These are phyloP conservation scores for Neogale vison DNA, from an alignment of 2,113 vertebrate species.

Conservation along the genomic window DNA sequence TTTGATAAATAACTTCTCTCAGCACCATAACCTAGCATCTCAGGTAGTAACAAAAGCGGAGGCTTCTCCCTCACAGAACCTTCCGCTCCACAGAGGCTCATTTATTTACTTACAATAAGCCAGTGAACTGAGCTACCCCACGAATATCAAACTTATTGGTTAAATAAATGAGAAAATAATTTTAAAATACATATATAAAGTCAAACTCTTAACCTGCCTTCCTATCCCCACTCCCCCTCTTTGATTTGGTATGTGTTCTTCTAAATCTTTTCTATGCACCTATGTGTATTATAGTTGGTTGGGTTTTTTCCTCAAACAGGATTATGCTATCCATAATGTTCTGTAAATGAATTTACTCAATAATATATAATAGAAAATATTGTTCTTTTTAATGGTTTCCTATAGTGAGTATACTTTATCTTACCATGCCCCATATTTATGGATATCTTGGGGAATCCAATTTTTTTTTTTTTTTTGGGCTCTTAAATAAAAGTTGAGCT, in stretches of 20 bases:
- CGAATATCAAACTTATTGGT: not conserved
- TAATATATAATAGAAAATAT: not conserved
- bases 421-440: not conserved
- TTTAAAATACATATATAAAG: not conserved
- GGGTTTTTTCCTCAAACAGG: not conserved
- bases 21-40: not conserved
- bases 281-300: not conserved
- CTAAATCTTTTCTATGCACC: not conserved
- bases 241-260: not conserved
- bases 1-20: not conserved
- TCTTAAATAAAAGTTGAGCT: conserved; percentile 46
- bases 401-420: not conserved
- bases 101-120: not conserved
- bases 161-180: not conserved
- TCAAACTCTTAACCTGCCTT: not conserved
- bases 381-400: not conserved
- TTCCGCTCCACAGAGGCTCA: not conserved
- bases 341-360: not conserved
- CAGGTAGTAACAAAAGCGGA: no score
- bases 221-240: not conserved
- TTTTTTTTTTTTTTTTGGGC: not conserved
- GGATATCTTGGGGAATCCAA: not conserved
- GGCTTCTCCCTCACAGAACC: not conserved
- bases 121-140: not conserved
- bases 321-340: not conserved